Percentiles rank a stretch among this genome's conserved stretches.
These are phyloP conservation scores for Catocala nupta DNA, from an alignment of 2,888 invertebrate species.

Conservation along the genomic window DNA sequence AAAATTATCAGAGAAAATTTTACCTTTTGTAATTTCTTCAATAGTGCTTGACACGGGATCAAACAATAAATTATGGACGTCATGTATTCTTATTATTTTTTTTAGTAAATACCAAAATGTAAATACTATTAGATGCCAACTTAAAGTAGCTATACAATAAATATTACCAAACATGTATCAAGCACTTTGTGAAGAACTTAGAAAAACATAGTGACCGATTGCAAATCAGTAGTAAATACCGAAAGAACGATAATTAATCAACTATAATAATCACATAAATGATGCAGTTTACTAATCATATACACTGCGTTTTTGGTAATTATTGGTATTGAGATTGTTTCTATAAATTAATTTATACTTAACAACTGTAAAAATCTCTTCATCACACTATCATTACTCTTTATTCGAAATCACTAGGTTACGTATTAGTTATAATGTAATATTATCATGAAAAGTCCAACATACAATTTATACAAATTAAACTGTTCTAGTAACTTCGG, in stretches of 20 bases:
- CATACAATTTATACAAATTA: conserved; percentile 88
- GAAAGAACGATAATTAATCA: conserved; percentile 66
- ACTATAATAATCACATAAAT: conserved; percentile 81
- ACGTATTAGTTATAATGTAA: conserved; percentile 86
- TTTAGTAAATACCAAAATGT: conserved; percentile 30
- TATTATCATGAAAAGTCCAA: conserved; percentile 87
- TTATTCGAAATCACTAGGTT: conserved; percentile 86
- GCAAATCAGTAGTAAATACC: conserved; percentile 62
- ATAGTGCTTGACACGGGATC: conserved; percentile 65
- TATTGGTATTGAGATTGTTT: conserved; percentile 87
- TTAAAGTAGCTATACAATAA: conserved; percentile 51
- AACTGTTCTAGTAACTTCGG: conserved; percentile 84
- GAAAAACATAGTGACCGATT: conserved; percentile 61
- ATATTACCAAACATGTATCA: conserved; percentile 54
- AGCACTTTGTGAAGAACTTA: conserved; percentile 68
- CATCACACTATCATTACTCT: conserved; percentile 85
- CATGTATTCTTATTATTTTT: conserved; percentile 33
- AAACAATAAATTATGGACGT: conserved; percentile 57
- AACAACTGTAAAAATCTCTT: conserved; percentile 88
- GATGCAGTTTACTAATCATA: conserved; percentile 82
- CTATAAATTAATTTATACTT: conserved; percentile 88
- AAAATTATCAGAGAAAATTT: conserved; percentile 67
- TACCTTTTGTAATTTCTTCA: conserved; percentile 49
- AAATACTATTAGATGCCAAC: conserved; percentile 41
- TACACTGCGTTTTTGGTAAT: conserved; percentile 87